Percentiles rank a stretch among this genome's conserved stretches.
Evolutionary conservation across 2,888 invertebrate genomes (phyloP).

Genomic region (Leptinotarsa haldemani): DNA sequence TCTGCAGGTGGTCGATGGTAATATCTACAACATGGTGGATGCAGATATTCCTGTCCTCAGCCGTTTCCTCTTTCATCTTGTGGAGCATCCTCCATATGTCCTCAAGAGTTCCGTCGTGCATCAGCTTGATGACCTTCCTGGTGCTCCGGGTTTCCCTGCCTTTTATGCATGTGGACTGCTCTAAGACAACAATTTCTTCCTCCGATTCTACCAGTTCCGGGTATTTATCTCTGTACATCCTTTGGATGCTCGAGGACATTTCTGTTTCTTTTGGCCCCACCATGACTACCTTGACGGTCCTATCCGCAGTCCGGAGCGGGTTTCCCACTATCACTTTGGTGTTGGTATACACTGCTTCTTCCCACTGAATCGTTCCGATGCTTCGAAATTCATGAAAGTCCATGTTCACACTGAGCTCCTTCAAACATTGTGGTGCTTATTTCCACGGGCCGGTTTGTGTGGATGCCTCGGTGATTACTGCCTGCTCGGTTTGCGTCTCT

Average conservation of each 20-base stretch:
- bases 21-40: constrained; percentile 1
- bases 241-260: constrained; percentile 32
- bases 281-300: constrained; percentile 29
- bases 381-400: background rate
- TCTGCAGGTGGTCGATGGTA: background rate
- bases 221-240: constrained; percentile 30
- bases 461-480: background rate
- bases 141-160: background rate
- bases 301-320: constrained; percentile 8
- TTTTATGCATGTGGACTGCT: constrained; percentile 24
- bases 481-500: background rate
- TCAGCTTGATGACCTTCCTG: constrained; percentile 19
- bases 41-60: background rate
- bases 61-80: background rate
- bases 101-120: constrained; percentile 1
- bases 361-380: constrained; percentile 3
- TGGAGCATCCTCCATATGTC: constrained; percentile 15
- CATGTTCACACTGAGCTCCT: background rate
- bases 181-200: constrained; percentile 25
- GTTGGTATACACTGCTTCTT: constrained; percentile 10
- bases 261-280: constrained; percentile 30
- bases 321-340: constrained; percentile 20
- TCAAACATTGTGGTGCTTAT: background rate
- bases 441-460: background rate
- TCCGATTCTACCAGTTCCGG: constrained; percentile 17